These are phyloP conservation scores for Ivindomyrus marchei DNA, from an alignment of 2,113 vertebrate genomes.

Conservation along the genomic window DNA sequence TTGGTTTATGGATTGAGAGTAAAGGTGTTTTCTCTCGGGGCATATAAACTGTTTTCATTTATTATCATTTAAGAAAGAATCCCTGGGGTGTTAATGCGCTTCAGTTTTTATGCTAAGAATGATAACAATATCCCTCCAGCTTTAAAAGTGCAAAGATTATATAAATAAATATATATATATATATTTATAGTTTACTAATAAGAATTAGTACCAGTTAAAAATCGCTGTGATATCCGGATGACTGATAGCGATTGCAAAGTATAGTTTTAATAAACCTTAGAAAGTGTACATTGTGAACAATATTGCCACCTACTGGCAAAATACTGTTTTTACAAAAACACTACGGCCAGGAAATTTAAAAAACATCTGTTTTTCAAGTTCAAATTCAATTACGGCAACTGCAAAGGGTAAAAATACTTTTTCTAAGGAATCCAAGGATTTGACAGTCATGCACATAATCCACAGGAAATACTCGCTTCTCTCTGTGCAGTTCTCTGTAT, in stretches of 20 bases:
- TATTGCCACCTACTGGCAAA: constrained; percentile 7
- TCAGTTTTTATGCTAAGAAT: too few species aligned
- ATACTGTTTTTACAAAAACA: constrained; percentile 23
- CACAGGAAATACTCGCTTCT: not conserved
- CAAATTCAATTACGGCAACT: not conserved
- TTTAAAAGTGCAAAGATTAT: not conserved
- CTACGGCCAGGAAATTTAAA: not conserved
- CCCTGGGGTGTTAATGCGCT: not conserved
- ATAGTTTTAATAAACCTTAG: not conserved
- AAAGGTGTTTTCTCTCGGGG: not conserved
- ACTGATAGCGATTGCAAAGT: not conserved
- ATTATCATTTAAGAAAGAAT: not conserved
- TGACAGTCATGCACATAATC: not conserved
- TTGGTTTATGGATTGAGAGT: not conserved
- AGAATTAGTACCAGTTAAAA: not conserved
- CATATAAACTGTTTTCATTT: not conserved
- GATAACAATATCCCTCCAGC: not conserved
- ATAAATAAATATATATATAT: not conserved
- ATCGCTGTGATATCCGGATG: not conserved
- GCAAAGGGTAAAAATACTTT: not conserved
- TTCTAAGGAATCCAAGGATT: not conserved
- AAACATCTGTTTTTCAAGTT: not conserved
- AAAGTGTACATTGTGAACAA: not conserved
- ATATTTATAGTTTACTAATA: not conserved
- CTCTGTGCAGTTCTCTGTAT: not conserved